Evolutionary conservation across 2,113 vertebrate genomes (phyloP).

Genomic region (Colinus virginianus): DNA sequence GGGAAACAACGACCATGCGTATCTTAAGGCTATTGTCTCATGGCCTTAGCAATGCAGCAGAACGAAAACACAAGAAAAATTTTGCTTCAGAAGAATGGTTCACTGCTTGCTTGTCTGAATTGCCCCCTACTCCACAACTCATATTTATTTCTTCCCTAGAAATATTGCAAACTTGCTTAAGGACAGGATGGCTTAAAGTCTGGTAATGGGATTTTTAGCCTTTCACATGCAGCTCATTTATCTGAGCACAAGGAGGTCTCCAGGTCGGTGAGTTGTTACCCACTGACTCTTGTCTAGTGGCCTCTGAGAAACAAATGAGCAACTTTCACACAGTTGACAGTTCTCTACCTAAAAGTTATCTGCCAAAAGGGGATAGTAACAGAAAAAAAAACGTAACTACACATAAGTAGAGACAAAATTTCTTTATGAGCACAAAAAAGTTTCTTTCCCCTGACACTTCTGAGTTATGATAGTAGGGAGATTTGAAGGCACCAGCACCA

Average conservation of each 20-base stretch:
- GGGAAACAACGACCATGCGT: not conserved
- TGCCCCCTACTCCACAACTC: constrained; percentile 16
- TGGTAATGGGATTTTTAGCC: constrained; percentile 69
- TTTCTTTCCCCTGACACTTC: not conserved
- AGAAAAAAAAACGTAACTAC: not conserved
- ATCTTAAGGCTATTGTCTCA: not conserved
- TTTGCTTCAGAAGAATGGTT: not conserved
- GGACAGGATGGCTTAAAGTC: constrained; percentile 59
- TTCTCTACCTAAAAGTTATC: not conserved
- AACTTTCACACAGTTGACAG: not conserved
- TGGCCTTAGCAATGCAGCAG: not conserved
- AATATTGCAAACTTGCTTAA: constrained; percentile 55
- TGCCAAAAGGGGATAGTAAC: not conserved
- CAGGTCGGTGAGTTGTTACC: constrained; percentile 65
- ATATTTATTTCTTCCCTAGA: constrained; percentile 33
- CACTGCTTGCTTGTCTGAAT: constrained; percentile 5
- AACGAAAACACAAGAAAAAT: not conserved
- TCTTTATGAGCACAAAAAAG: not conserved
- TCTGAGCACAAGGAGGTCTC: constrained; percentile 54
- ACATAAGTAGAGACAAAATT: not conserved
- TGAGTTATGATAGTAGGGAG: not conserved
- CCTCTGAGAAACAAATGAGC: constrained; percentile 14
- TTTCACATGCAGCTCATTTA: constrained; percentile 59
- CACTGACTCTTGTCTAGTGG: not conserved
- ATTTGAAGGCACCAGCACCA: not conserved